These are phyloP conservation scores for Antechinus stuartii DNA, from an alignment of 2,113 vertebrate genomes.

Conservation along the genomic window DNA sequence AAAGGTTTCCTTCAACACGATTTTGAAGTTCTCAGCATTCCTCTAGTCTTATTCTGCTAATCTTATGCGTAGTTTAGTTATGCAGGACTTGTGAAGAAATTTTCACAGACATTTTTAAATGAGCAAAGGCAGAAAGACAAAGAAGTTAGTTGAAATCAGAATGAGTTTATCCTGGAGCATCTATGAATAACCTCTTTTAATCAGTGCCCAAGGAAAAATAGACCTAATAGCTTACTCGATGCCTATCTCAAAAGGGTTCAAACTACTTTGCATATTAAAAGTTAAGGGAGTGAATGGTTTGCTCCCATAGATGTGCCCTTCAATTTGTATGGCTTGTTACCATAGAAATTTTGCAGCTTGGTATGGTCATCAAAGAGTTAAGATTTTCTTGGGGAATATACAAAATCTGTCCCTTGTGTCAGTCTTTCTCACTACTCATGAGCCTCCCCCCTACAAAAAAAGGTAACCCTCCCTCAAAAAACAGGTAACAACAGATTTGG, in stretches of 20 bases:
- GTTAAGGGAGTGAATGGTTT: neutral
- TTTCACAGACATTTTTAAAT: constrained; percentile 35
- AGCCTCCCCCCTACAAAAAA: neutral
- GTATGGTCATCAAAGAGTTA: neutral
- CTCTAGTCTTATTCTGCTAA: neutral
- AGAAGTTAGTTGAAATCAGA: neutral
- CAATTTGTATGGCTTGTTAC: neutral
- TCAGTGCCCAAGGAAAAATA: neutral
- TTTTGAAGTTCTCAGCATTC: constrained; percentile 6
- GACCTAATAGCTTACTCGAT: neutral
- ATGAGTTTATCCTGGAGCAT: constrained; percentile 22
- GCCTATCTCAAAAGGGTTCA: neutral
- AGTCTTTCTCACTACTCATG: neutral
- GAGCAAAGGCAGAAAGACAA: constrained; percentile 49
- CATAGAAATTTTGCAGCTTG: neutral
- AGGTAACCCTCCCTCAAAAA: neutral
- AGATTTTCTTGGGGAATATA: neutral
- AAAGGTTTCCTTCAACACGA: neutral
- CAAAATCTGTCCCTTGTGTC: neutral
- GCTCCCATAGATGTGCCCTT: neutral
- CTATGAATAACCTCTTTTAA: neutral
- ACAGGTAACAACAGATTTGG: neutral
- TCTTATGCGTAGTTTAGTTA: neutral
- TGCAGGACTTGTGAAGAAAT: constrained; percentile 4
- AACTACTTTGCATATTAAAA: neutral